phyloP scores from a whole-genome alignment of 2,113 vertebrate genomes.

The Hippocampus comes region DNA sequence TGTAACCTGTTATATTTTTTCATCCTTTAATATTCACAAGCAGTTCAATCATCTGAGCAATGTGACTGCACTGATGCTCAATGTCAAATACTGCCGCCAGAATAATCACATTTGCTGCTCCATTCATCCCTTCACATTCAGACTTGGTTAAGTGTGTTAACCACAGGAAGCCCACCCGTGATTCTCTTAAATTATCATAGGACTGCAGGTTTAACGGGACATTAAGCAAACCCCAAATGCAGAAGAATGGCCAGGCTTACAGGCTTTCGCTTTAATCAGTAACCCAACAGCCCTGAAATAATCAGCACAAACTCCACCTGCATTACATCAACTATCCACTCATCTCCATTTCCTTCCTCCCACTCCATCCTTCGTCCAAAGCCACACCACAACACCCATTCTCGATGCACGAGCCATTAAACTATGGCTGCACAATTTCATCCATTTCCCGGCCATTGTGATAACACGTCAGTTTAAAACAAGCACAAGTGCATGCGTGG shows the following conservation, averaged over 20 bases:
- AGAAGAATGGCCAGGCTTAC: constrained; percentile 4
- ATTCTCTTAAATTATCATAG: constrained; percentile 41
- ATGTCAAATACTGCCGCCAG: constrained; percentile 18
- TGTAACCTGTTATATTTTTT: constrained; percentile 18
- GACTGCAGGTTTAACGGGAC: constrained; percentile 26
- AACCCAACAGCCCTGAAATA: constrained; percentile 31
- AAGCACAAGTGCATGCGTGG: constrained; percentile 18
- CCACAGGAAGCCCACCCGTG: constrained; percentile 33
- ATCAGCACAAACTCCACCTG: constrained; percentile 27
- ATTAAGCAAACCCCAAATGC: constrained; percentile 14
- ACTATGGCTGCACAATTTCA: constrained; percentile 28
- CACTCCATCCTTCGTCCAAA: constrained; percentile 18
- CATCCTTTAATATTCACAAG: not conserved
- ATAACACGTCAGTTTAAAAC: constrained; percentile 16
- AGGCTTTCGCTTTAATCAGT: constrained; percentile 39
- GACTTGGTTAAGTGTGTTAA: constrained; percentile 33
- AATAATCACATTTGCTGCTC: constrained; percentile 46
- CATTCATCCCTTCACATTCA: constrained; percentile 49
- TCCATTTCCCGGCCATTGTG: constrained; percentile 4
- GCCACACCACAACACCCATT: constrained; percentile 2
- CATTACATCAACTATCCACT: constrained; percentile 19
- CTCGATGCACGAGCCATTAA: constrained; percentile 32
- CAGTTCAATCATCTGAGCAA: not conserved
- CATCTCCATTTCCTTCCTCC: constrained; percentile 19
- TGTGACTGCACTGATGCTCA: constrained; percentile 6